Conservation (phyloP, 2,797 vertebrate species). For the Cyclura pinguis region DNA sequence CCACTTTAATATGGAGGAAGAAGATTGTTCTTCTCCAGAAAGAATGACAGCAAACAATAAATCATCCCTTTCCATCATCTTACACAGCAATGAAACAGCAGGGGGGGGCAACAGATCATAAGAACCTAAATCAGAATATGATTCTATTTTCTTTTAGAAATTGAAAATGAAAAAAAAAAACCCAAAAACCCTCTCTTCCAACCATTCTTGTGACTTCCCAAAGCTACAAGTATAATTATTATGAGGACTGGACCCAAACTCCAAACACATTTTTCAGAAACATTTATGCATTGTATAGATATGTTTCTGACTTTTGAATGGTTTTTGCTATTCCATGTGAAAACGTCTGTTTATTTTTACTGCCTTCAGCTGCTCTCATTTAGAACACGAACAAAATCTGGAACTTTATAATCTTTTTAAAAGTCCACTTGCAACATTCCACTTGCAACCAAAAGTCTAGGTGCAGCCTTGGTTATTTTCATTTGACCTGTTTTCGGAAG, state of each 20-base stretch:
- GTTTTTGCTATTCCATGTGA: background rate
- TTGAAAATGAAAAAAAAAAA: conserved; percentile 43
- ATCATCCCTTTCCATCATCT: conserved; percentile 76
- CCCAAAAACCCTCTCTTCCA: conserved; percentile 27
- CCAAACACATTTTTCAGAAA: background rate
- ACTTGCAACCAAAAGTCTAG: too few relatives aligned
- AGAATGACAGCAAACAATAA: conserved; percentile 79
- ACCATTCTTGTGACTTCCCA: conserved; percentile 45
- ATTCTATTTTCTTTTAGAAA: conserved; percentile 56
- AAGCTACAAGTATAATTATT: conserved; percentile 46
- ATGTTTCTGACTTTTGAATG: background rate
- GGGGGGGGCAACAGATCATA: conserved; percentile 74
- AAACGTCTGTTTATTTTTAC: background rate
- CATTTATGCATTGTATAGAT: too few relatives aligned
- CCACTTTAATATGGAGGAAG: conserved; percentile 79
- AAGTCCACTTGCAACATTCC: too few relatives aligned
- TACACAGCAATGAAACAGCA: conserved; percentile 66
- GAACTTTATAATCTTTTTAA: too few relatives aligned
- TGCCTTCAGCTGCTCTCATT: background rate
- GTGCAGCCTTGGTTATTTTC: background rate
- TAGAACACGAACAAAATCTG: too few relatives aligned
- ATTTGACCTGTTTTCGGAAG: background rate
- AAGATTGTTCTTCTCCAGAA: conserved; percentile 79
- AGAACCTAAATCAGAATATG: conserved; percentile 76
- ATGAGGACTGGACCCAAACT: background rate